Conservation (phyloP, 2,888 invertebrate species). For the Synergus japonicus region DNA sequence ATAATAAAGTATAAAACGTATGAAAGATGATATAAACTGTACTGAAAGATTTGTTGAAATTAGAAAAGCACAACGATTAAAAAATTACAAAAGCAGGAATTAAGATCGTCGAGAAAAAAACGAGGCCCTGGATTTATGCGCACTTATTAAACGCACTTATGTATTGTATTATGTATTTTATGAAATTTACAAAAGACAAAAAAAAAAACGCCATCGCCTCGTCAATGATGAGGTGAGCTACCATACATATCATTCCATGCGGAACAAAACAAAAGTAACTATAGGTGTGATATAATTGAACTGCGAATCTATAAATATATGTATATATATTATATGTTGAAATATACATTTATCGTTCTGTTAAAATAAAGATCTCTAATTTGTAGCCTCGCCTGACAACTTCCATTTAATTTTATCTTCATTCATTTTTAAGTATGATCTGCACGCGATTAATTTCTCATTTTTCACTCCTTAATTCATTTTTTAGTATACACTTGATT, state of each 20-base stretch:
- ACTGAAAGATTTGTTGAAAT: not conserved
- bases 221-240: slow-evolving; percentile 28
- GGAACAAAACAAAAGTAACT: slow-evolving; percentile 73
- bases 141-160: not conserved
- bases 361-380: slow-evolving; percentile 54
- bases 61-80: slow-evolving; percentile 15
- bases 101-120: not conserved
- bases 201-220: not conserved
- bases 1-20: not conserved
- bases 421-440: too few species aligned
- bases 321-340: slow-evolving; percentile 65
- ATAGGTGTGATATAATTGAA: slow-evolving; percentile 59
- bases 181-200: slow-evolving; percentile 7
- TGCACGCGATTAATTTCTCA: too few species aligned
- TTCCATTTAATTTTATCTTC: too few species aligned
- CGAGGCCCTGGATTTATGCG: not conserved
- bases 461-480: not conserved
- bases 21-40: not conserved
- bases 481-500: not conserved
- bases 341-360: slow-evolving; percentile 66
- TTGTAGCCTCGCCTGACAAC: not conserved
- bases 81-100: not conserved
- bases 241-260: slow-evolving; percentile 75
- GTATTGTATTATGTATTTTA: slow-evolving; percentile 31
- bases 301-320: slow-evolving; percentile 53